Percentiles rank a stretch among this genome's conserved stretches.
phyloP scores from a whole-genome alignment of 2,888 invertebrate genomes.

The Drosophila acutilabella region DNA sequence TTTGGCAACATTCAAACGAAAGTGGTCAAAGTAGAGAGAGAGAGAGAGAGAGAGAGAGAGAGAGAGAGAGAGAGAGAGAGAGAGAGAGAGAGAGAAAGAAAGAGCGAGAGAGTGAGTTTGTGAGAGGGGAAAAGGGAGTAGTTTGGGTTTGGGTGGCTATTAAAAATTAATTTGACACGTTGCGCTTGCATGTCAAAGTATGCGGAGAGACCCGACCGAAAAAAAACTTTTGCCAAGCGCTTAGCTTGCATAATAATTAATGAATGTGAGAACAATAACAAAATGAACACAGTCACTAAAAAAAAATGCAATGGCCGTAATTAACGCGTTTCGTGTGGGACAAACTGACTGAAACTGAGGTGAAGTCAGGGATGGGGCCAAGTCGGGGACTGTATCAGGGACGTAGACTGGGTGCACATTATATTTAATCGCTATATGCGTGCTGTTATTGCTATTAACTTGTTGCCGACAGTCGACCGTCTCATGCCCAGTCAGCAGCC shows the following conservation, averaged over 20 bases:
- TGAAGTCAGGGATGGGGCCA: slow-evolving; percentile 12
- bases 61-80: not conserved
- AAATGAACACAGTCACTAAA: not conserved
- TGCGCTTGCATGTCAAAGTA: slow-evolving; percentile 76
- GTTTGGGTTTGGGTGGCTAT: slow-evolving; percentile 53
- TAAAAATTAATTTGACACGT: slow-evolving; percentile 81
- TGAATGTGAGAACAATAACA: slow-evolving; percentile 56
- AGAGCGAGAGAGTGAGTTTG: not conserved
- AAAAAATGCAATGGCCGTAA: slow-evolving; percentile 74
- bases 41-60: not conserved
- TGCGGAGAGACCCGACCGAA: slow-evolving; percentile 23
- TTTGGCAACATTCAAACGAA: slow-evolving; percentile 70
- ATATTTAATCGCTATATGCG: slow-evolving; percentile 71
- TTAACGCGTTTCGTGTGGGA: slow-evolving; percentile 78
- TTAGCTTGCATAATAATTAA: slow-evolving; percentile 80
- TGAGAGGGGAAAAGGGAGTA: not conserved
- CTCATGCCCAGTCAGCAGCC: slow-evolving; percentile 41
- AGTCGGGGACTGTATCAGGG: slow-evolving; percentile 12
- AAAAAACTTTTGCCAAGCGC: slow-evolving; percentile 70
- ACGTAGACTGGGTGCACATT: slow-evolving; percentile 48
- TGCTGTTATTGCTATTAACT: slow-evolving; percentile 64
- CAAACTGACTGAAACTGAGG: slow-evolving; percentile 40
- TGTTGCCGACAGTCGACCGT: slow-evolving; percentile 53
- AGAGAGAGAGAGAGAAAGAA: not conserved
- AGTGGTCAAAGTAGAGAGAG: not conserved